Conservation (phyloP, 2,113 vertebrate species). For the Scophthalmus maximus region DNA sequence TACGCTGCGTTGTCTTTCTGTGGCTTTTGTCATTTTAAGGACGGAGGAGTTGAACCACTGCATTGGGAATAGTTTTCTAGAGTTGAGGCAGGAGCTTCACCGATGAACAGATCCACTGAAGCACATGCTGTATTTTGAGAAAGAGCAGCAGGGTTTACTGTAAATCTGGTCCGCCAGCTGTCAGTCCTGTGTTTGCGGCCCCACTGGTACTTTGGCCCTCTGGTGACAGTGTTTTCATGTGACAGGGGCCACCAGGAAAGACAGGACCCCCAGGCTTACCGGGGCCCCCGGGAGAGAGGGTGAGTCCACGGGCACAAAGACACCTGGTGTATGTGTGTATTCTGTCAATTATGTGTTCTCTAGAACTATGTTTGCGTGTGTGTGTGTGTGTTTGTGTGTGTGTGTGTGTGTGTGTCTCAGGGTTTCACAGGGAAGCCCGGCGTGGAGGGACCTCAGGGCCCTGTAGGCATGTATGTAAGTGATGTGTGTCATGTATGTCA, state of each 20-base stretch:
- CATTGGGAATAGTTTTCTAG: background rate
- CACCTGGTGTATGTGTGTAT: background rate
- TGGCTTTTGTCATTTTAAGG: conserved; percentile 1
- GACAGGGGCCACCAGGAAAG: conserved; percentile 84
- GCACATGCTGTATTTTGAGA: background rate
- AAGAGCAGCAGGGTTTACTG: background rate
- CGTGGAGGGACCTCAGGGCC: conserved; percentile 86
- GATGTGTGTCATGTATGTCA: conserved; percentile 49
- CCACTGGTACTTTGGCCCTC: background rate
- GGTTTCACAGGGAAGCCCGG: conserved; percentile 88
- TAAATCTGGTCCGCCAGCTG: background rate
- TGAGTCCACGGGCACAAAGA: conserved; percentile 56
- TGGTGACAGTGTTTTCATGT: conserved; percentile 16
- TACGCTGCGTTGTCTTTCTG: conserved; percentile 63
- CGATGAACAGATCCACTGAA: background rate
- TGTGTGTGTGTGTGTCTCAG: conserved; percentile 71
- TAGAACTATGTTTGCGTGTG: conserved; percentile 2
- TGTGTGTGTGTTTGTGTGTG: background rate
- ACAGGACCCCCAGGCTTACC: conserved; percentile 78
- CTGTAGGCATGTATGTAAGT: conserved; percentile 92
- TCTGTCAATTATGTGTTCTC: background rate
- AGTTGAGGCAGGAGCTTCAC: background rate
- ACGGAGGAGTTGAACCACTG: background rate
- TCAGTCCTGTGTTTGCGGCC: background rate
- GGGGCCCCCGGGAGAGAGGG: conserved; percentile 82